phyloP scores from a whole-genome alignment of 2,888 invertebrate genomes.

The Encarsia formosa region DNA sequence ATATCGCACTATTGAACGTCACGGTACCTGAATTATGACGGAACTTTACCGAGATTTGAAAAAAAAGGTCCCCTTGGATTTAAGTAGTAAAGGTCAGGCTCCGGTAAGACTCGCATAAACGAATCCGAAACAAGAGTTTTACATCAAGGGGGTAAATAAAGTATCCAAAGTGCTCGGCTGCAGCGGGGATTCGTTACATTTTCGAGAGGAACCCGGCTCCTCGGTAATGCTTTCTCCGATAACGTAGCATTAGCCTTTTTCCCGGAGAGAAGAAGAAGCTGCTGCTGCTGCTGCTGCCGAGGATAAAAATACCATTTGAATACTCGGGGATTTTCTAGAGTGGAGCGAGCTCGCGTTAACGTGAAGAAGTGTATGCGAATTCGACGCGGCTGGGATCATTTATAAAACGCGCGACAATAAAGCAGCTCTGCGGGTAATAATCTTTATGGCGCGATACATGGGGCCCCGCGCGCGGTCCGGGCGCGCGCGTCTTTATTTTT shows the following conservation, averaged over 20 bases:
- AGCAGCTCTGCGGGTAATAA: slow-evolving; percentile 45
- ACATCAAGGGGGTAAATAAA: no score
- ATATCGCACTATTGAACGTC: no score
- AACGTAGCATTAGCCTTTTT: slow-evolving; percentile 39
- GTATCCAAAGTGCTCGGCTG: no score
- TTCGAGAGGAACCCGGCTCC: slow-evolving; percentile 37
- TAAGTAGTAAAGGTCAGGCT: no score
- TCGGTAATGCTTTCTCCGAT: slow-evolving; percentile 41
- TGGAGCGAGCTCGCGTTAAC: slow-evolving; percentile 1
- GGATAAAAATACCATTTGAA: slow-evolving; percentile 51
- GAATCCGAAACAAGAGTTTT: slow-evolving; percentile 37
- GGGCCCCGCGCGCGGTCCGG: slow-evolving; percentile 11
- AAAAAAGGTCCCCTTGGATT: no score
- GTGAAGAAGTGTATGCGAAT: neutral
- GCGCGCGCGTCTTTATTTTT: slow-evolving; percentile 31
- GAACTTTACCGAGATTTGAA: no score
- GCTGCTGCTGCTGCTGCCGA: no score
- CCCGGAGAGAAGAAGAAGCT: no score
- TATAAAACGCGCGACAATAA: slow-evolving; percentile 51
- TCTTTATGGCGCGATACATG: slow-evolving; percentile 47
- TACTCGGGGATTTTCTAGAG: slow-evolving; percentile 42
- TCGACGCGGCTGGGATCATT: slow-evolving; percentile 38
- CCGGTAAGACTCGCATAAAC: no score
- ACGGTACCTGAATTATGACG: no score
- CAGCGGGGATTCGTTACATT: slow-evolving; percentile 39